Evolutionary conservation across 2,113 vertebrate genomes (phyloP).

Genomic region (Pristiophorus japonicus): DNA sequence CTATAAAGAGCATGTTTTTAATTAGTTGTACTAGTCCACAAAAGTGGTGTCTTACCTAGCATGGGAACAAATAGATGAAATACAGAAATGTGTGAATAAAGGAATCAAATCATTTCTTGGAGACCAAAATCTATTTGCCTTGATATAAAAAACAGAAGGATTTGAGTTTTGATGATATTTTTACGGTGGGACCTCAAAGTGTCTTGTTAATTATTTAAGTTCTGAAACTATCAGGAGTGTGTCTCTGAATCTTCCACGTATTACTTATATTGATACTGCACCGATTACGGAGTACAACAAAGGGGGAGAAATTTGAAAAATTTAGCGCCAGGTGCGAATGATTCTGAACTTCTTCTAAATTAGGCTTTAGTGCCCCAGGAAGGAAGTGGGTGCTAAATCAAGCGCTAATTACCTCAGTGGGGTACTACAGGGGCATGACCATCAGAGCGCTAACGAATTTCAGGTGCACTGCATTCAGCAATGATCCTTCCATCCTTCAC

Average conservation of each 20-base stretch:
- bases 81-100: background rate
- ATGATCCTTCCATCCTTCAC: too few species aligned
- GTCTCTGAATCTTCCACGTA: background rate
- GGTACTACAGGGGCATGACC: too few species aligned
- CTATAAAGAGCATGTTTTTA: background rate
- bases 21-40: background rate
- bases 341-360: too few species aligned
- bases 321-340: too few species aligned
- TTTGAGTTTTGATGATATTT: background rate
- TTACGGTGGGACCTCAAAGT: background rate
- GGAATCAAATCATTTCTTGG: background rate
- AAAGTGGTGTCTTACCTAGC: background rate
- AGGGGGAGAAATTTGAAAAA: too few species aligned
- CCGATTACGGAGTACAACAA: background rate
- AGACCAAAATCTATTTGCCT: background rate
- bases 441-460: too few species aligned
- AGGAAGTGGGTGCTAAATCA: too few species aligned
- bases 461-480: too few species aligned
- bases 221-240: background rate
- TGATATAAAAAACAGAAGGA: too few species aligned
- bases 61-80: background rate
- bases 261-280: background rate
- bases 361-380: too few species aligned
- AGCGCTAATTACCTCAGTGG: too few species aligned
- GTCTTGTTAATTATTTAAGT: background rate